phyloP scores from a whole-genome alignment of 2,797 vertebrate species.

The Triplophysa yarkandensis region DNA sequence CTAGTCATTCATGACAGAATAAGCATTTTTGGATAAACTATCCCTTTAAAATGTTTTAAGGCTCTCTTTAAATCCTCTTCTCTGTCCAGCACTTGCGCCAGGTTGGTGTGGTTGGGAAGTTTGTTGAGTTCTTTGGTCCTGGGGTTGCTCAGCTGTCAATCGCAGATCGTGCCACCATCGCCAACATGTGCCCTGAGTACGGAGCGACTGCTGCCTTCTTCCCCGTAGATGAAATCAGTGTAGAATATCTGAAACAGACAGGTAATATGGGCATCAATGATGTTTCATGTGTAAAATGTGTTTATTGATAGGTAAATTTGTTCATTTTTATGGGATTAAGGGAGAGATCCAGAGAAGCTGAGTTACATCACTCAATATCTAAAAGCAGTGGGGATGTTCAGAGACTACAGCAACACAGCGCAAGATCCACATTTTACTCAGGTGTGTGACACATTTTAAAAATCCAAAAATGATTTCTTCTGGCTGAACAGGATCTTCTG shows the following conservation, averaged over 20 bases:
- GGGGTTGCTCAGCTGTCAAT: conserved; percentile 93
- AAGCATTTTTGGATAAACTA: no score
- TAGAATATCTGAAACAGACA: conserved; percentile 91
- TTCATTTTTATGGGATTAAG: conserved; percentile 65
- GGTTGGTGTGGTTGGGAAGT: conserved; percentile 94
- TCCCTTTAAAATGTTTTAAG: no score
- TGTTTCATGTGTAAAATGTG: no score
- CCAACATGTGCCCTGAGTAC: conserved; percentile 99
- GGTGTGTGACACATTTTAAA: conserved; percentile 68
- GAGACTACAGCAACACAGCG: conserved; percentile 83
- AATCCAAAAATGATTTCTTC: no score
- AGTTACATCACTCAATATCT: conserved; percentile 82
- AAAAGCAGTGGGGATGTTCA: conserved; percentile 87
- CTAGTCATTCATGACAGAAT: no score
- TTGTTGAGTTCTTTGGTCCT: conserved; percentile 96
- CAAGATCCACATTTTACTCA: conserved; percentile 93
- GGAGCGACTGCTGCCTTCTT: conserved; percentile 96
- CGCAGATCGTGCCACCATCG: conserved; percentile 94
- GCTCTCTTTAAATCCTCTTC: neutral
- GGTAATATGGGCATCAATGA: no score
- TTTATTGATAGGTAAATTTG: no score
- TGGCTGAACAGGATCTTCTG: no score
- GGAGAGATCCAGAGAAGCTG: conserved; percentile 84
- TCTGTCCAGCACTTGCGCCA: conserved; percentile 80
- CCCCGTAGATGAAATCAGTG: conserved; percentile 89